Evolutionary conservation across 2,888 invertebrate genomes (phyloP).

Genomic region (Octodonta nipae): DNA sequence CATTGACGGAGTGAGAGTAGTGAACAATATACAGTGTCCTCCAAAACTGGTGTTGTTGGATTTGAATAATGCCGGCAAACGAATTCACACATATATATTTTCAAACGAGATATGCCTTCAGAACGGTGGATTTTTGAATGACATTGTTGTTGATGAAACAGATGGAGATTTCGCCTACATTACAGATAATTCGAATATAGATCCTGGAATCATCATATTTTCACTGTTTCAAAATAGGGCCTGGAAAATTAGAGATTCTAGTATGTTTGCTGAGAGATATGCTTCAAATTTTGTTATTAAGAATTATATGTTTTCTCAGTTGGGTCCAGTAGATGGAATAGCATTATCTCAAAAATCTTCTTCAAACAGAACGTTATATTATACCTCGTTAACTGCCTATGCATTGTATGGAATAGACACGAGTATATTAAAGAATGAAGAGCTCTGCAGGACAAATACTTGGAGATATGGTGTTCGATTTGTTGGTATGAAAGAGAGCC

Average conservation of each 20-base stretch:
- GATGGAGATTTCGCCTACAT: slow-evolving; percentile 57
- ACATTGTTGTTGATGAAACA: slow-evolving; percentile 57
- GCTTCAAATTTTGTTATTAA: slow-evolving; percentile 46
- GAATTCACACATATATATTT: slow-evolving; percentile 46
- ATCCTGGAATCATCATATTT: slow-evolving; percentile 60
- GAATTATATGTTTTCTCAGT: slow-evolving; percentile 36
- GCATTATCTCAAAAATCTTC: slow-evolving; percentile 46
- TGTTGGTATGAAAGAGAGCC: slow-evolving; percentile 44
- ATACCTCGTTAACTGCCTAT: slow-evolving; percentile 22
- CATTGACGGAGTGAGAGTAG: slow-evolving; percentile 52
- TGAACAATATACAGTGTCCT: slow-evolving; percentile 45
- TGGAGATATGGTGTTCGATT: slow-evolving; percentile 22
- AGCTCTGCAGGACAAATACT: slow-evolving; percentile 11
- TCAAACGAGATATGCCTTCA: slow-evolving; percentile 43
- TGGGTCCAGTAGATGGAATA: slow-evolving; percentile 54
- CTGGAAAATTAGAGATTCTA: slow-evolving; percentile 55
- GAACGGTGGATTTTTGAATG: slow-evolving; percentile 49
- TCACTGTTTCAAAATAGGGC: slow-evolving; percentile 47
- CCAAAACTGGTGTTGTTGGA: slow-evolving; percentile 55
- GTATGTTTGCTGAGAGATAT: slow-evolving; percentile 49
- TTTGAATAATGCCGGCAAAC: slow-evolving; percentile 44
- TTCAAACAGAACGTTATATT: slow-evolving; percentile 22
- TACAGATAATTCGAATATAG: slow-evolving; percentile 50
- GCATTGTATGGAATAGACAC: slow-evolving; percentile 48
- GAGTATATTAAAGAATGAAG: slow-evolving; percentile 44